These are phyloP conservation scores for Orthosia cruda DNA, from an alignment of 2,888 invertebrate species.

Conservation along the genomic window DNA sequence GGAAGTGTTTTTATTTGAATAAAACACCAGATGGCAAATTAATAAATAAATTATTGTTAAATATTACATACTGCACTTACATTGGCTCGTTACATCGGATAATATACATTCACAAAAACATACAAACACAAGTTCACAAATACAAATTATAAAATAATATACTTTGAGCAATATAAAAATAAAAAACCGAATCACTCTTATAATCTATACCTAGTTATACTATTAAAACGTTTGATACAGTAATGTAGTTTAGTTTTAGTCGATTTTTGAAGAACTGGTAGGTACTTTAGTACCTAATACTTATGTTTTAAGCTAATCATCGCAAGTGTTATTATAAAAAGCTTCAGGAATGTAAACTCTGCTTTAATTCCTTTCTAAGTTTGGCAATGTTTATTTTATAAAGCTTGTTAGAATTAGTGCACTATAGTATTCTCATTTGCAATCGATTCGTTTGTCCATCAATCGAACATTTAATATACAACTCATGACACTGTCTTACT, in stretches of 20 bases:
- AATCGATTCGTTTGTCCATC: slow-evolving; percentile 57
- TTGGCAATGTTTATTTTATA: slow-evolving; percentile 84
- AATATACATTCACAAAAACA: slow-evolving; percentile 87
- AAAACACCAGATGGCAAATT: slow-evolving; percentile 86
- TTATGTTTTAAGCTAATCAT: slow-evolving; percentile 64
- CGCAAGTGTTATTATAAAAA: slow-evolving; percentile 71
- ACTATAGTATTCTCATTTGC: slow-evolving; percentile 64
- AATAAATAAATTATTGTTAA: slow-evolving; percentile 92
- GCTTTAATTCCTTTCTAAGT: slow-evolving; percentile 77
- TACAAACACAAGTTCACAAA: slow-evolving; percentile 87
- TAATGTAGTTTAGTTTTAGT: slow-evolving; percentile 65
- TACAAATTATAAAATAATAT: slow-evolving; percentile 84
- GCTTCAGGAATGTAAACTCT: slow-evolving; percentile 86
- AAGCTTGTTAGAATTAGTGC: slow-evolving; percentile 73
- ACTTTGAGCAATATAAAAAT: slow-evolving; percentile 91
- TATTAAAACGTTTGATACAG: slow-evolving; percentile 76
- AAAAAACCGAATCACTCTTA: slow-evolving; percentile 89
- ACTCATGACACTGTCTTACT: slow-evolving; percentile 66
- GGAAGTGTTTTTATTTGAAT: slow-evolving; percentile 57
- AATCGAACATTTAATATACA: slow-evolving; percentile 51
- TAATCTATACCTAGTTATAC: slow-evolving; percentile 78
- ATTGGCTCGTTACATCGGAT: slow-evolving; percentile 88
- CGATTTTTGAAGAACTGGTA: slow-evolving; percentile 64
- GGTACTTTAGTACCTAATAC: slow-evolving; percentile 74
- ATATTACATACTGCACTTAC: slow-evolving; percentile 91